A percentile compares a stretch with the other conserved stretches of the same genome.
These are phyloP conservation scores for Noctilio leporinus DNA, from an alignment of 2,113 vertebrate genomes.

Conservation along the genomic window DNA sequence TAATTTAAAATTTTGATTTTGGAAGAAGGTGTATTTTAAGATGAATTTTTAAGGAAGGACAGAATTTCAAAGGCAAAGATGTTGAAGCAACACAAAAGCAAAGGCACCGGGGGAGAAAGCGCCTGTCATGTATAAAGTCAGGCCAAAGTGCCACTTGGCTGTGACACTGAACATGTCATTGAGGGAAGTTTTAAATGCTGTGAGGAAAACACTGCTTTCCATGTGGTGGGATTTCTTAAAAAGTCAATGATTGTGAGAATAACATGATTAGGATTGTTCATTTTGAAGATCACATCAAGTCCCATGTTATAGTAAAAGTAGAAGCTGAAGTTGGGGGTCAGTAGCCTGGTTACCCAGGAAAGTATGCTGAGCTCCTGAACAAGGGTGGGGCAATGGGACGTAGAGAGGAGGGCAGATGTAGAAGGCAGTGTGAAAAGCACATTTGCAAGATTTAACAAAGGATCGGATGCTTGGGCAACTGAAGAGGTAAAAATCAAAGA, in stretches of 20 bases:
- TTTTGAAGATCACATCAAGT: not conserved
- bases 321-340: not conserved
- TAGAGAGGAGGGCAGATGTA: not conserved
- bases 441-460: not conserved
- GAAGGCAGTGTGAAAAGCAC: not conserved
- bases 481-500: not conserved
- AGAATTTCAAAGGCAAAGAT: not conserved
- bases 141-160: not conserved
- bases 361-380: not conserved
- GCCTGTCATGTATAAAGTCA: not conserved
- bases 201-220: not conserved
- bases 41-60: not conserved
- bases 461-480: not conserved
- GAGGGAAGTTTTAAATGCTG: not conserved
- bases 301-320: not conserved
- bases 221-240: not conserved
- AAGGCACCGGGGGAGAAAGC: not conserved
- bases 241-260: not conserved
- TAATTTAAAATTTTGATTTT: not conserved
- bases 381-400: not conserved
- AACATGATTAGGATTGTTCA: not conserved
- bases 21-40: not conserved
- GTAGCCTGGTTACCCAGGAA: not conserved
- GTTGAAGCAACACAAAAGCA: not conserved
- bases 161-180: not conserved